Percentiles rank a stretch among this genome's conserved stretches.
Evolutionary conservation across 1,140 invertebrate species (phyloP).

Genomic region (Luehdorfia chinensis): DNA sequence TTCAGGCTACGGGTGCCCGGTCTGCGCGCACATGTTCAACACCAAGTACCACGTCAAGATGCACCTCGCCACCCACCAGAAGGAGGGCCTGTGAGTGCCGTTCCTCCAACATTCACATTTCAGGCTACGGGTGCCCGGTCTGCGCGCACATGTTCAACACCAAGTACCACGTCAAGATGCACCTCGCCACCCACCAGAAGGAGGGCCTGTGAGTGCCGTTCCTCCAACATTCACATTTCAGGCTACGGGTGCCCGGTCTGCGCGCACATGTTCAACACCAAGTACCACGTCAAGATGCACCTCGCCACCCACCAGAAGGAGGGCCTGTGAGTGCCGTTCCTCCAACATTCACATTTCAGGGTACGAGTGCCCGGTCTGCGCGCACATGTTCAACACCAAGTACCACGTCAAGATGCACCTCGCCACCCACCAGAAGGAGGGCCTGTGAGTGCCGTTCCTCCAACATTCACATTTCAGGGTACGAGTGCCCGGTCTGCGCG

Average conservation of each 20-base stretch:
- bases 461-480: too few relatives aligned
- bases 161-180: conserved; percentile 57
- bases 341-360: conserved; percentile 36
- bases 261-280: conserved; percentile 64
- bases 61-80: conserved; percentile 56
- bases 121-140: conserved; percentile 62
- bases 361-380: conserved; percentile 65
- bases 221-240: conserved; percentile 33
- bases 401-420: conserved; percentile 61
- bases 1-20: conserved; percentile 59
- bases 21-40: conserved; percentile 66
- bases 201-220: conserved; percentile 61
- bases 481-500: conserved; percentile 65
- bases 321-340: conserved; percentile 57
- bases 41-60: conserved; percentile 58
- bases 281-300: conserved; percentile 59
- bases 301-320: conserved; percentile 56
- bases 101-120: conserved; percentile 32
- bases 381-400: conserved; percentile 63
- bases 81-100: conserved; percentile 59
- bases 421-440: conserved; percentile 55
- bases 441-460: conserved; percentile 59
- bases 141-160: conserved; percentile 68
- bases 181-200: conserved; percentile 53
- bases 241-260: conserved; percentile 65